A percentile compares a stretch with the other conserved stretches of the same genome.
Conservation (phyloP, 2,797 vertebrate genomes). For the Sebastes itinus region DNA sequence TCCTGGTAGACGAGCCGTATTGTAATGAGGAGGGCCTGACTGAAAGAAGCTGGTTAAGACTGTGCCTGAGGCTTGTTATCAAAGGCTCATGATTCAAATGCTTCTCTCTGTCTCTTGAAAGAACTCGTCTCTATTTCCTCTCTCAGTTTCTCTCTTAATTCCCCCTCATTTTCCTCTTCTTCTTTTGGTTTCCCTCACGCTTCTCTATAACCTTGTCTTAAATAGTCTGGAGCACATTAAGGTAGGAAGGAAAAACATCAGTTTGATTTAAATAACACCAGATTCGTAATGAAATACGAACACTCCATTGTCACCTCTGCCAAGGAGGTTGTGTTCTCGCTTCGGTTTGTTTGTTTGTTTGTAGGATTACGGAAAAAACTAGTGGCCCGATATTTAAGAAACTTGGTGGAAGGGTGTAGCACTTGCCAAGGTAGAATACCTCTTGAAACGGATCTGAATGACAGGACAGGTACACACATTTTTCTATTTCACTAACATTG, state of each 20-base stretch:
- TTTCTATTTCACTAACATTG: background rate
- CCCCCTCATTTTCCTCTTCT: background rate
- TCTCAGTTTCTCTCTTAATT: background rate
- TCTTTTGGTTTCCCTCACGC: background rate
- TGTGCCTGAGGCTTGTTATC: slow-evolving; percentile 39
- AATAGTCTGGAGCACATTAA: background rate
- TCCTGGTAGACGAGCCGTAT: slow-evolving; percentile 13
- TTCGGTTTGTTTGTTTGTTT: background rate
- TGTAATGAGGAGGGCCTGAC: slow-evolving; percentile 21
- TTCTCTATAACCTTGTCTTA: slow-evolving; percentile 2
- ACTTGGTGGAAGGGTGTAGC: background rate
- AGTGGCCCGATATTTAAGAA: background rate
- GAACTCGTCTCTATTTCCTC: background rate
- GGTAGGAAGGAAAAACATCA: background rate
- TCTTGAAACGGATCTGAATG: too few species aligned
- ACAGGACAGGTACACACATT: background rate
- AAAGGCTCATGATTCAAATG: slow-evolving; percentile 15
- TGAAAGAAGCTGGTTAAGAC: slow-evolving; percentile 11
- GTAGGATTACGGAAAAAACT: background rate
- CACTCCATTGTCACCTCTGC: background rate
- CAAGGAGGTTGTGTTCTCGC: background rate
- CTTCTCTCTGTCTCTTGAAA: slow-evolving; percentile 13
- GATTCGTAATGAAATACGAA: slow-evolving; percentile 1
- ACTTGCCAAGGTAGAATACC: background rate
- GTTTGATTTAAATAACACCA: background rate